These are phyloP conservation scores for Ostrea edulis DNA, from an alignment of 1,140 invertebrate species.

Conservation along the genomic window DNA sequence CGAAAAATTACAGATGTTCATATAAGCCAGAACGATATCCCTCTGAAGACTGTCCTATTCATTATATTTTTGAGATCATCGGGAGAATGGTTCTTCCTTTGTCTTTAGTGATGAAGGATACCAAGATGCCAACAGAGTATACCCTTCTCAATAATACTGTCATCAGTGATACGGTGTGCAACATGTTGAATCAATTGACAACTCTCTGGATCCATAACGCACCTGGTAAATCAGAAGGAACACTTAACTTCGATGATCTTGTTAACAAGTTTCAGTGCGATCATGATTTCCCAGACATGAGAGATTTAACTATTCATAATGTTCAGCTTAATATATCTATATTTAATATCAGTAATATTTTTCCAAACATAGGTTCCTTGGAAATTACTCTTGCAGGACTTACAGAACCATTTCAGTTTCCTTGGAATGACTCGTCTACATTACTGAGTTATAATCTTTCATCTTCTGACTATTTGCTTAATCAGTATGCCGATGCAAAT, in stretches of 20 bases:
- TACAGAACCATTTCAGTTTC: background rate
- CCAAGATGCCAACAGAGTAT: background rate
- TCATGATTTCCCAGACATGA: background rate
- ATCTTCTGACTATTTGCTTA: background rate
- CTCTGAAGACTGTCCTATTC: background rate
- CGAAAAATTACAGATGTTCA: background rate
- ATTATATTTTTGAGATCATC: background rate
- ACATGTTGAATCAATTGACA: background rate
- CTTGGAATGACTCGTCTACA: background rate
- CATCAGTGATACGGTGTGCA: background rate
- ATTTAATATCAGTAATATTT: background rate
- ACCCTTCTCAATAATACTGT: background rate
- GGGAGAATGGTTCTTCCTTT: background rate
- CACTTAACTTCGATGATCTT: background rate
- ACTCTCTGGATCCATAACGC: background rate
- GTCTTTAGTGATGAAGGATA: background rate
- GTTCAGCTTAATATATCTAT: background rate
- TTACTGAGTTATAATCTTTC: background rate
- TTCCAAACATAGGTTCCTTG: background rate
- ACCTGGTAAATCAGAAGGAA: background rate
- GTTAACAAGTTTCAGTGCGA: background rate
- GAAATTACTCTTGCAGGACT: background rate
- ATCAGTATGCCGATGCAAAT: conserved; percentile 59
- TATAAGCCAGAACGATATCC: background rate
- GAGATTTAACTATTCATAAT: background rate